phyloP scores from a whole-genome alignment of 2,888 invertebrate genomes.

The Ischnura elegans region DNA sequence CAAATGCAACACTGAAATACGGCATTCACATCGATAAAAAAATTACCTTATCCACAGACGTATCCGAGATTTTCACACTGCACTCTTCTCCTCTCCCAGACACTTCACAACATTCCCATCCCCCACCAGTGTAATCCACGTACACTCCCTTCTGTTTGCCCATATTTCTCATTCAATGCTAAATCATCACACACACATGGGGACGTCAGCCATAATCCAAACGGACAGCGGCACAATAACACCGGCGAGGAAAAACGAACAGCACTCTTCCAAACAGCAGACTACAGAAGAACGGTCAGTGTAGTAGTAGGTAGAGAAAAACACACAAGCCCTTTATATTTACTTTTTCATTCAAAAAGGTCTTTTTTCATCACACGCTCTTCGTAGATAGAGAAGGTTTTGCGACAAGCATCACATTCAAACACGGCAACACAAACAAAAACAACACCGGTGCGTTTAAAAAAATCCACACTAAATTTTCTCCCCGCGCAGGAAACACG shows the following conservation, averaged over 20 bases:
- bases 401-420: neutral
- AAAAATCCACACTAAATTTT: neutral
- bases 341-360: neutral
- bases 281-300: neutral
- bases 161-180: slow-evolving; percentile 2
- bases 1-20: neutral
- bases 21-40: neutral
- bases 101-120: slow-evolving; percentile 18
- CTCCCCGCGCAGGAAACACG: neutral
- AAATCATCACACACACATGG: slow-evolving; percentile 12
- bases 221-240: neutral
- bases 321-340: neutral
- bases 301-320: neutral
- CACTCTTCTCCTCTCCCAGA: neutral
- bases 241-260: neutral
- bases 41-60: neutral
- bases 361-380: neutral
- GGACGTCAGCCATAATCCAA: slow-evolving; percentile 5
- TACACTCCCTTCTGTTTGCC: slow-evolving; percentile 21
- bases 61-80: slow-evolving; percentile 33
- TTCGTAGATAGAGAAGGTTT: neutral
- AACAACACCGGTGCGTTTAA: neutral
- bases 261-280: neutral
- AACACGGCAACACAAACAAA: too few relatives aligned
- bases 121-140: slow-evolving; percentile 8